phyloP scores from a whole-genome alignment of 1,140 invertebrate species.

The Pseudomyrmex gracilis region DNA sequence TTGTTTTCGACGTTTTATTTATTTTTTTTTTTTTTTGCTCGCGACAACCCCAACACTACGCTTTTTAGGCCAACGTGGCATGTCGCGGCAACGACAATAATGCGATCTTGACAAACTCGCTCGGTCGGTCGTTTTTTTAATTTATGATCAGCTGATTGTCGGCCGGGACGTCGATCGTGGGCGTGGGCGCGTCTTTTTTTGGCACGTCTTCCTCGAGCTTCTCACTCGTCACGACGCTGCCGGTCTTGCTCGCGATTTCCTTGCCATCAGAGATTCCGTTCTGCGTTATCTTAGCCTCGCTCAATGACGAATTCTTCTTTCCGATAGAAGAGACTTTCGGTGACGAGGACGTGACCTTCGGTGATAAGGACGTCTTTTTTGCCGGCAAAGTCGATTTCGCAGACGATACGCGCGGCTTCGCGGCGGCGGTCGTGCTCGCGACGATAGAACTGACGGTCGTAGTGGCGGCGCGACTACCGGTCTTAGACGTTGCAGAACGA shows the following conservation, averaged over 20 bases:
- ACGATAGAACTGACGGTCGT: conserved; percentile 63
- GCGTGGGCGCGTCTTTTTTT: conserved; percentile 82
- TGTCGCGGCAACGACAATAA: conserved; percentile 17
- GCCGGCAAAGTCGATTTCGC: conserved; percentile 69
- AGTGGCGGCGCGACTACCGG: conserved; percentile 71
- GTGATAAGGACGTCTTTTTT: conserved; percentile 67
- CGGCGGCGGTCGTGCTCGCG: conserved; percentile 75
- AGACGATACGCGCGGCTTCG: conserved; percentile 16
- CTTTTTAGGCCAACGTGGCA: conserved; percentile 16
- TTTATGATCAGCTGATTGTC: conserved; percentile 84
- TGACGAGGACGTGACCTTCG: conserved; percentile 18
- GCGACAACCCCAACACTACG: neutral
- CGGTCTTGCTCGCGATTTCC: conserved; percentile 62
- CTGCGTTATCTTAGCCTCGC: conserved; percentile 80
- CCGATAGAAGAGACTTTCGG: conserved; percentile 47
- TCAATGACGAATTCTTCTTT: conserved; percentile 83
- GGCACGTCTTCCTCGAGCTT: conserved; percentile 80
- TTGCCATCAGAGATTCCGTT: conserved; percentile 77
- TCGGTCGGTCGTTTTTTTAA: conserved; percentile 67
- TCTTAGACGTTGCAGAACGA: conserved; percentile 73
- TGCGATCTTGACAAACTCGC: neutral
- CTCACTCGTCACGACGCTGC: conserved; percentile 57
- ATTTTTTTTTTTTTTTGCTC: too few relatives aligned
- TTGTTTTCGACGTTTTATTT: too few relatives aligned
- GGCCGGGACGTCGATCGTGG: conserved; percentile 77